Evolutionary conservation across 2,888 invertebrate genomes (phyloP).

Genomic region (Cecidostiba fungosa): DNA sequence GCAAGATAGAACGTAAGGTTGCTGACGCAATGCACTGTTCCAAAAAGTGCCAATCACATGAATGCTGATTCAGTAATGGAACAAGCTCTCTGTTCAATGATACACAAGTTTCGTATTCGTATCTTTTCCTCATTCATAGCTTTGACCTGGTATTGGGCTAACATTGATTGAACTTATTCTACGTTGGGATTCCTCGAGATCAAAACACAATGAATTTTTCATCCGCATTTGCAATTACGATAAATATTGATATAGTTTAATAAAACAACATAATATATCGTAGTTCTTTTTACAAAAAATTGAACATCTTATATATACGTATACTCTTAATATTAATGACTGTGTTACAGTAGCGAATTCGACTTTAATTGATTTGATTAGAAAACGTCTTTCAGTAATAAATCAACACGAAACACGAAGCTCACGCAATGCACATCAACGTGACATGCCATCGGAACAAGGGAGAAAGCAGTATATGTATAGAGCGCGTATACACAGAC

Average conservation of each 20-base stretch:
- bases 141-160: not conserved
- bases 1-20: conserved; percentile 6
- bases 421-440: not conserved
- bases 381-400: not conserved
- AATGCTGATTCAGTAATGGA: conserved; percentile 10
- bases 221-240: not conserved
- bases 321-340: not conserved
- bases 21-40: not conserved
- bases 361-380: not conserved
- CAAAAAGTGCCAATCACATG: not conserved
- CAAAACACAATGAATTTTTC: not conserved
- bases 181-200: not conserved
- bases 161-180: not conserved
- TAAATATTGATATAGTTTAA: not conserved
- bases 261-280: too few relatives aligned
- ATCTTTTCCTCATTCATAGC: not conserved
- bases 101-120: not conserved
- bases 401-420: not conserved
- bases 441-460: not conserved
- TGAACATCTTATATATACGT: not conserved
- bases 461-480: not conserved
- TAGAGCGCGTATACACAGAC: not conserved
- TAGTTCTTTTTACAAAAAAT: not conserved
- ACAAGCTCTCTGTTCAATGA: not conserved
- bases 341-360: not conserved